Conservation (phyloP, 2,113 vertebrate genomes). For the Raja brachyura region DNA sequence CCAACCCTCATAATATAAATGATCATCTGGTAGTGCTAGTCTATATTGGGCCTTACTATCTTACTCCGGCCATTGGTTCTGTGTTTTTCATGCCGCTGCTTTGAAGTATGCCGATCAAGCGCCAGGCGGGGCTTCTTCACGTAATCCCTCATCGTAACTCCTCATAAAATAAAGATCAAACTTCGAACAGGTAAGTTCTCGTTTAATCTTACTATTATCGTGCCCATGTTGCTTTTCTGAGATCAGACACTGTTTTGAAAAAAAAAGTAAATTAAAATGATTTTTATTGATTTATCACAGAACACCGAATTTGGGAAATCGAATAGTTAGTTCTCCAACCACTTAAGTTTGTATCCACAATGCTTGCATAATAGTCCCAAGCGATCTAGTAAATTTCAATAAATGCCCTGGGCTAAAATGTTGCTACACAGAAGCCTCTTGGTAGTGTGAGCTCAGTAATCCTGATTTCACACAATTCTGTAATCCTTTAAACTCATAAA, state of each 20-base stretch:
- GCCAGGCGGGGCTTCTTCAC: too few species aligned
- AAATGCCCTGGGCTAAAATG: background rate
- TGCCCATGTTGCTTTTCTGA: background rate
- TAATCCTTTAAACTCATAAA: slow-evolving; percentile 33
- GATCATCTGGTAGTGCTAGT: too few species aligned
- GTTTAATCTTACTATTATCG: too few species aligned
- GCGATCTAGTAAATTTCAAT: background rate
- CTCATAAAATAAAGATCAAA: too few species aligned
- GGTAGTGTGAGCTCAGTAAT: background rate
- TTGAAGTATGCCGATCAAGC: too few species aligned
- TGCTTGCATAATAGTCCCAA: slow-evolving; percentile 7
- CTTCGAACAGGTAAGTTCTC: too few species aligned
- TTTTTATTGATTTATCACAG: background rate
- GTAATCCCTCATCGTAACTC: too few species aligned
- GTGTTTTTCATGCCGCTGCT: too few species aligned
- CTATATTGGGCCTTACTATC: too few species aligned
- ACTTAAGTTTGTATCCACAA: slow-evolving; percentile 3
- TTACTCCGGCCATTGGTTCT: too few species aligned
- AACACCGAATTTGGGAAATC: background rate
- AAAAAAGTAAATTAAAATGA: background rate
- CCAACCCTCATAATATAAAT: too few species aligned
- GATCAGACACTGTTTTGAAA: background rate
- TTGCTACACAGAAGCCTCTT: slow-evolving; percentile 14
- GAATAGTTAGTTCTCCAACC: slow-evolving; percentile 9
- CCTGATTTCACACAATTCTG: slow-evolving; percentile 12